Evolutionary conservation across 2,113 vertebrate species (phyloP).

Genomic region (Prionailurus viverrinus): DNA sequence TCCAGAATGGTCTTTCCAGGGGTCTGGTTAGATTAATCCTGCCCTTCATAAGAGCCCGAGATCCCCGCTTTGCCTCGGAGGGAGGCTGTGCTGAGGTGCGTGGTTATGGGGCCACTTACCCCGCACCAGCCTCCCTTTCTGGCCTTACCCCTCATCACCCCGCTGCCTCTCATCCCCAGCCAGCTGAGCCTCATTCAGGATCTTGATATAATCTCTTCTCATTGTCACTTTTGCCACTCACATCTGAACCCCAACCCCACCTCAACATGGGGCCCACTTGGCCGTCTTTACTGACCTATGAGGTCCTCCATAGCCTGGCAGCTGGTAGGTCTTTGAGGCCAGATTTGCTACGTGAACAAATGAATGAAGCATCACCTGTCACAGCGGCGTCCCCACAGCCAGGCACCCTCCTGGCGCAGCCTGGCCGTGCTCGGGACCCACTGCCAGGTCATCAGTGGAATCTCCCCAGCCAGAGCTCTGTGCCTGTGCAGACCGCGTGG

Average conservation of each 20-base stretch:
- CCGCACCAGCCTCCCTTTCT: neutral
- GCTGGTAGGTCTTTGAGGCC: neutral
- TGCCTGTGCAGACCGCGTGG: neutral
- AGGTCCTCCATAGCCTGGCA: neutral
- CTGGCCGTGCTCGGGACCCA: neutral
- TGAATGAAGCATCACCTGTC: neutral
- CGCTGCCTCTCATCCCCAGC: neutral
- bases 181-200: neutral
- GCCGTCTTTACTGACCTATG: neutral
- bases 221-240: neutral
- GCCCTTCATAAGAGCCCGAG: neutral
- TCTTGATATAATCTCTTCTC: neutral
- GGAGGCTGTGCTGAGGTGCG: rapidly evolving
- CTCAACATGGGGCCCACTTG: rapidly evolving
- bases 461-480: rapidly evolving
- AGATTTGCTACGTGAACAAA: neutral
- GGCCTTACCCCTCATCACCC: neutral
- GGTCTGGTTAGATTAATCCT: neutral
- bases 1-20: neutral
- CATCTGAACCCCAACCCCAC: neutral
- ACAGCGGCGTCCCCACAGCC: rapidly evolving
- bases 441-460: rapidly evolving
- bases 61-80: neutral
- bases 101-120: rapidly evolving
- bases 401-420: rapidly evolving